Percentiles rank a stretch among this genome's conserved stretches.
phyloP scores from a whole-genome alignment of 2,113 vertebrate genomes.

The Rhea americana region DNA sequence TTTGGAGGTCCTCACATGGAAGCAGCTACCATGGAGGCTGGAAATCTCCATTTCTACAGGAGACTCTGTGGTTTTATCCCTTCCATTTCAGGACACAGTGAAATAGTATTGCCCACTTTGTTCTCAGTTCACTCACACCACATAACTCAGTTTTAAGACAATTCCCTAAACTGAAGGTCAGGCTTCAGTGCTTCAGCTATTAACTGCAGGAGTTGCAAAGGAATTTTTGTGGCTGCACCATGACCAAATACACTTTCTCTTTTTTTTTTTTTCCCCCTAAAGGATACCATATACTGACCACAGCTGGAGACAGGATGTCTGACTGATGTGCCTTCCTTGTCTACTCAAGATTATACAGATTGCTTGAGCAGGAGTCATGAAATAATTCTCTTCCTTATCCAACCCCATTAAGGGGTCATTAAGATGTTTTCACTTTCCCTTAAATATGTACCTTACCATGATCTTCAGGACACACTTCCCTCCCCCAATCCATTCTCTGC shows the following conservation, averaged over 20 bases:
- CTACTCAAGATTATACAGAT: neutral
- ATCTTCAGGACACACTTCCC: neutral
- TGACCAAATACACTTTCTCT: neutral
- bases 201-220: neutral
- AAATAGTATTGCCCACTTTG: no score
- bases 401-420: neutral
- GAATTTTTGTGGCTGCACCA: neutral
- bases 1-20: neutral
- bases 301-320: neutral
- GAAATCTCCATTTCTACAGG: neutral
- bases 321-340: neutral
- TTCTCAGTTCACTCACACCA: neutral
- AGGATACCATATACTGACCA: neutral
- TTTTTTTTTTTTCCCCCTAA: neutral
- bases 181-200: neutral
- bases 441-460: neutral
- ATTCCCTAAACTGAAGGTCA: neutral
- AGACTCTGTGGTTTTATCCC: neutral
- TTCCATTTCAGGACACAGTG: neutral
- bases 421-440: neutral
- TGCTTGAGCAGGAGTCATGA: neutral
- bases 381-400: neutral
- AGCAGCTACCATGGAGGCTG: fast-evolving
- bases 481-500: neutral
- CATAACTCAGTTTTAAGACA: neutral